Evolutionary conservation across 2,113 vertebrate species (phyloP), one percentile per base, ranked within the genome.

Genomic region (Hemiscyllium ocellatum): DNA sequence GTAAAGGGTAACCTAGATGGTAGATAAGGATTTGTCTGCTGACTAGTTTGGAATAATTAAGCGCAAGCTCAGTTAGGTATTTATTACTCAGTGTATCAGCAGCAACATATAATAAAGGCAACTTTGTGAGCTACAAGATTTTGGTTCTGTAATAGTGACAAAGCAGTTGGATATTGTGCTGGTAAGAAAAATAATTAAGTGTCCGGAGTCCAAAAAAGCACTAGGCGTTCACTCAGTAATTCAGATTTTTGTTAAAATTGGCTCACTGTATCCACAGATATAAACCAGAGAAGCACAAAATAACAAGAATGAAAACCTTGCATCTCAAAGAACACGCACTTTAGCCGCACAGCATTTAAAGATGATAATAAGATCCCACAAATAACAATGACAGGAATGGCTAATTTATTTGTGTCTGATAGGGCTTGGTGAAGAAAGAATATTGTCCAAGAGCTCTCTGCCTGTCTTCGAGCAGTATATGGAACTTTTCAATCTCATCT

Each of bases 41-140:
- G 68, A 26, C 42, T 47, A 29, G n/a, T 95, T 95, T 95, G 68
- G 68, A 95, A 95, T 95, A 52, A 95, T 70, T 68, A 95, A 72
- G 94, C 47, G 3, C 66, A 95, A 29, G 68, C 69, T 72, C 37
- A 70, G 94, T 95, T 95, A 72, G 69, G 94, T 69, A 50, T 69
- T 69, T 69, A 95, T 95, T 95, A 95, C 94, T 42, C 69, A 95
- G 42, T 72, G 47, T 95, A 95, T 72, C 69, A 95, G 69, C 94
- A 95, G 47, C 91, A 95, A 70, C 42, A 95, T 95, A 72, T 95
- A 95, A 95, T 94, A 95, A 95, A 95, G 42, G 94, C 50, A 52
- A 69, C 94, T 95, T 94, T 94, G 91, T 42, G 93, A 50, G 20
- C 37, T 69, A n/a, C 65, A 94, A 66, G 37, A 94, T 94, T 94